Evolutionary conservation across 2,113 vertebrate genomes (phyloP).

Genomic region (Chelonoidis abingdonii): DNA sequence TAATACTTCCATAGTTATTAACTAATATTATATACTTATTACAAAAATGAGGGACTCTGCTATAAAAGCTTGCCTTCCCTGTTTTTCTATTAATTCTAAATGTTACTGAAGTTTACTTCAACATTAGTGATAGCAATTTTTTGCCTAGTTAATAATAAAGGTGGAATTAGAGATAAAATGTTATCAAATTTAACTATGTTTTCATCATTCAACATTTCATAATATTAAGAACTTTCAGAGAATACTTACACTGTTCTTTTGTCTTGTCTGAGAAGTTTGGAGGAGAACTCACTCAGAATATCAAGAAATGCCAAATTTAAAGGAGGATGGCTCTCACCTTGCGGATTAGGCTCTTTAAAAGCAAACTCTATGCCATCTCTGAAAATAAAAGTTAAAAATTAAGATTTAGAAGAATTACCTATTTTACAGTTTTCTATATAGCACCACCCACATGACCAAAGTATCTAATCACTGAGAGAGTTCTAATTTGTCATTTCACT

Average conservation of each 20-base stretch:
- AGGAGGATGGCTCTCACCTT: constrained; percentile 95
- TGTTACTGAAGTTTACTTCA: neutral
- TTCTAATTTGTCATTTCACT: neutral
- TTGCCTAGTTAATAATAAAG: neutral
- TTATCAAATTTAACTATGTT: neutral
- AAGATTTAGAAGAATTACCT: neutral
- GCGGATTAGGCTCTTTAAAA: constrained; percentile 98
- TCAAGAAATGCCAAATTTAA: constrained; percentile 97
- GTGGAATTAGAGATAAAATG: neutral
- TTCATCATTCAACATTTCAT: neutral
- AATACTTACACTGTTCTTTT: constrained; percentile 99
- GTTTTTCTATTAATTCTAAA: neutral
- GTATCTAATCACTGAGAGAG: neutral
- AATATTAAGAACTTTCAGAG: neutral
- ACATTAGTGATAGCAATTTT: neutral
- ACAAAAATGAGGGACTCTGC: neutral
- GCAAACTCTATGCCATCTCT: constrained; percentile 99
- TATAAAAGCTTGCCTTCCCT: neutral
- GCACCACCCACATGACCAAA: neutral
- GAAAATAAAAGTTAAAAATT: constrained; percentile 41
- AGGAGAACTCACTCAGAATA: constrained; percentile 98
- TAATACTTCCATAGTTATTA: neutral
- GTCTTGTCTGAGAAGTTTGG: constrained; percentile 98
- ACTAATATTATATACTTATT: neutral
- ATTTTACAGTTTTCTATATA: neutral